Evolutionary conservation across 2,113 vertebrate genomes (phyloP).

Genomic region (Neodon shergylaensis): DNA sequence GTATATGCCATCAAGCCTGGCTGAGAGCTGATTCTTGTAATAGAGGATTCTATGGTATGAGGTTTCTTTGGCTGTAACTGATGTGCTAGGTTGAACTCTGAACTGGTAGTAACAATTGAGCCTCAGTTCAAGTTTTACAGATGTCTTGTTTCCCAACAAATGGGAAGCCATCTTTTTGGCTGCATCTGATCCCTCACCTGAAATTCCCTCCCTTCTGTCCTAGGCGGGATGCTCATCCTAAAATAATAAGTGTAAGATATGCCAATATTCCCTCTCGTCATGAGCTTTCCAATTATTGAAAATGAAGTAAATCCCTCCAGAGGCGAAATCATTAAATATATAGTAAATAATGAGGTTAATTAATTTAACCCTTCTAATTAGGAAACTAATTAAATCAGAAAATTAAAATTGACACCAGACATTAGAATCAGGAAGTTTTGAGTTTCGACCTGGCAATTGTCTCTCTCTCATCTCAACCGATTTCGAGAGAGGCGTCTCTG

Average conservation of each 20-base stretch:
- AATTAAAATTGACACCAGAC: constrained; percentile 77
- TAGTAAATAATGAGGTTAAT: constrained; percentile 79
- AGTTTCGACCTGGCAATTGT: constrained; percentile 43
- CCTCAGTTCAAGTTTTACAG: background rate
- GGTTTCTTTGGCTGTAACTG: background rate
- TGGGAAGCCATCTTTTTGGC: background rate
- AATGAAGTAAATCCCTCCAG: constrained; percentile 77
- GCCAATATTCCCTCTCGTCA: constrained; percentile 51
- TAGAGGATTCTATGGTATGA: background rate
- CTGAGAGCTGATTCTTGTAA: background rate
- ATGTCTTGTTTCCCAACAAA: background rate
- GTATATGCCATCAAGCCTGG: background rate
- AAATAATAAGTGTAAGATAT: background rate
- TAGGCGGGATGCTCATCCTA: background rate
- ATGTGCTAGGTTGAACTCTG: background rate
- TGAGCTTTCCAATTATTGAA: constrained; percentile 77
- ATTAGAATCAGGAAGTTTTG: constrained; percentile 65
- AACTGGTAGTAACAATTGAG: background rate
- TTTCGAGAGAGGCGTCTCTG: background rate
- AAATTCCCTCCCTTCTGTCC: background rate
- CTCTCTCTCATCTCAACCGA: background rate
- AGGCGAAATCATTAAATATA: constrained; percentile 79
- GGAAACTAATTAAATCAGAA: constrained; percentile 82
- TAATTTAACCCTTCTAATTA: constrained; percentile 83
- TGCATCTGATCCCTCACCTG: background rate